Evolutionary conservation across 2,888 invertebrate genomes (phyloP).

Genomic region (Drosophila vallismaia): DNA sequence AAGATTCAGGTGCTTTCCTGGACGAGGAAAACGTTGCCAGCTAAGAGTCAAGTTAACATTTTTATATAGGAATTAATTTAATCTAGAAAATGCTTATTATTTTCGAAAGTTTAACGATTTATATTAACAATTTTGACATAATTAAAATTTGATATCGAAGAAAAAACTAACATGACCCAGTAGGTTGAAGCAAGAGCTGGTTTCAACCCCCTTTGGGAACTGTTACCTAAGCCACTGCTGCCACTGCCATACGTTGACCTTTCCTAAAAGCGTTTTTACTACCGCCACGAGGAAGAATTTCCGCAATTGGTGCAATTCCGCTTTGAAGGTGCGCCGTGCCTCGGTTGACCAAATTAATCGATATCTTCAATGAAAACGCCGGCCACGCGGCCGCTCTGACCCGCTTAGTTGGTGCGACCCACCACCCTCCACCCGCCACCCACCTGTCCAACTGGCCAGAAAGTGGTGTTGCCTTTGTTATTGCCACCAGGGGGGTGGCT

Average conservation of each 20-base stretch:
- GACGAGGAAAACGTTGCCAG: no score
- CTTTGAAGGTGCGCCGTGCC: conserved; percentile 68
- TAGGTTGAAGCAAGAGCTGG: not conserved
- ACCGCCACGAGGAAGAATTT: conserved; percentile 55
- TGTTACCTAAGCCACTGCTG: not conserved
- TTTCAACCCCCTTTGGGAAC: not conserved
- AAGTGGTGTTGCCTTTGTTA: conserved; percentile 4
- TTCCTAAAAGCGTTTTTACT: conserved; percentile 59
- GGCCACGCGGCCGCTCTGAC: conserved; percentile 52
- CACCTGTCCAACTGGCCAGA: conserved; percentile 7
- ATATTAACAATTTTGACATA: no score
- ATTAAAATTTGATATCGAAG: no score
- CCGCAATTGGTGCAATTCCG: conserved; percentile 71
- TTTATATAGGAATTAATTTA: no score
- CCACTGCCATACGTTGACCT: conserved; percentile 55
- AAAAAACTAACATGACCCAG: no score
- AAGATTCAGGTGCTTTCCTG: conserved; percentile 1
- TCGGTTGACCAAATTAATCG: conserved; percentile 72
- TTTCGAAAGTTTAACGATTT: no score
- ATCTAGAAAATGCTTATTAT: no score
- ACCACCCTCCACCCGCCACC: not conserved
- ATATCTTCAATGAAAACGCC: conserved; percentile 64
- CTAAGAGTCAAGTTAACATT: no score
- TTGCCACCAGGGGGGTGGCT: conserved; percentile 24
- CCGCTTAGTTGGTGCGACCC: conserved; percentile 50